Conservation (phyloP, 2,113 vertebrate species). For the Dolichallabes microphthalmus region DNA sequence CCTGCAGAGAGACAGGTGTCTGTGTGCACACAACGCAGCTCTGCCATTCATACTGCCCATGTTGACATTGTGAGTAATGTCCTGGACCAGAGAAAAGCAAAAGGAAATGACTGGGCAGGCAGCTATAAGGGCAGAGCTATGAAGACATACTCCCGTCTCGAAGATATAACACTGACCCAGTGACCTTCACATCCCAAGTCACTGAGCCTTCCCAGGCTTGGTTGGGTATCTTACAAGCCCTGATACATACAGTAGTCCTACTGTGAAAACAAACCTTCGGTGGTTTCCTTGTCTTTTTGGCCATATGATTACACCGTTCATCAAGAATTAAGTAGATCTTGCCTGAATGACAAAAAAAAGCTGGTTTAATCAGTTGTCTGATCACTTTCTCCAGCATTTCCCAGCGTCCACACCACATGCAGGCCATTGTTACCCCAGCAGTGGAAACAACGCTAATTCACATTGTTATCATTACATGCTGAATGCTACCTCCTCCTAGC, state of each 20-base stretch:
- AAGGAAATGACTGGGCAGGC: constrained; percentile 53
- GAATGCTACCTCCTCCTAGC: constrained; percentile 4
- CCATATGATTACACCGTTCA: background rate
- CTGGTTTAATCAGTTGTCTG: background rate
- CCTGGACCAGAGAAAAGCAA: constrained; percentile 51
- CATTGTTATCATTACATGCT: constrained; percentile 17
- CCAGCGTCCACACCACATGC: background rate
- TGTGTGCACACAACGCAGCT: constrained; percentile 5
- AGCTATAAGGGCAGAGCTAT: constrained; percentile 38
- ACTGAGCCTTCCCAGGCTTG: constrained; percentile 42
- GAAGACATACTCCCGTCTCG: constrained; percentile 51
- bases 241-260: background rate
- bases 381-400: background rate
- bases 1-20: constrained; percentile 34
- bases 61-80: constrained; percentile 61
- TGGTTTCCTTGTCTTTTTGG: background rate
- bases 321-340: background rate
- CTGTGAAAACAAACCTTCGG: constrained; percentile 24
- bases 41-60: constrained; percentile 38
- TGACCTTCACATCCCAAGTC: constrained; percentile 38
- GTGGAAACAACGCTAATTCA: constrained; percentile 21
- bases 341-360: constrained; percentile 5
- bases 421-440: background rate
- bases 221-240: constrained; percentile 18
- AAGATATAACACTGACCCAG: constrained; percentile 56